phyloP scores from a whole-genome alignment of 2,113 vertebrate species.

The Hippocampus guttulatus region DNA sequence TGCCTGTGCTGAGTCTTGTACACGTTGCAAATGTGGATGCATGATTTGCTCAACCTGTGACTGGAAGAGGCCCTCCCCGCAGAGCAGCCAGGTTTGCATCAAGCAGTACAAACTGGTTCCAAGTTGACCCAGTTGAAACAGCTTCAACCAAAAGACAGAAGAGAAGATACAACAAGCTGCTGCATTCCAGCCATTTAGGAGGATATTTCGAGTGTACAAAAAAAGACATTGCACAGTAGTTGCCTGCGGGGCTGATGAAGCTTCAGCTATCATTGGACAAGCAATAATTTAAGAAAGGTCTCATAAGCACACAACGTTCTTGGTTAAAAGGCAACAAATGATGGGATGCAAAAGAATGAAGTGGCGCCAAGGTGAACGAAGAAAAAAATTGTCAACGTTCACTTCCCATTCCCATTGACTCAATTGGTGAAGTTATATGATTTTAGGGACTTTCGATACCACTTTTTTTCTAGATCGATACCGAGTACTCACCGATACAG shows the following conservation, averaged over 20 bases:
- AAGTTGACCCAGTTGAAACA: conserved; percentile 5
- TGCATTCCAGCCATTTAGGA: conserved; percentile 4
- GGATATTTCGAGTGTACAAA: not conserved
- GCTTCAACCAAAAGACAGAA: conserved; percentile 1
- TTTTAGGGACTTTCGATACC: too few species aligned
- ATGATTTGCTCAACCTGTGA: conserved; percentile 5
- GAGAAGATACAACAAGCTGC: not conserved
- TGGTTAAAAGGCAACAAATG: conserved; percentile 9
- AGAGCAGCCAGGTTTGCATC: not conserved
- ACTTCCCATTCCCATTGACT: too few species aligned
- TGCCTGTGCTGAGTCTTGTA: conserved; percentile 1
- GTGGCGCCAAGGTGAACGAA: too few species aligned
- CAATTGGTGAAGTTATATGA: too few species aligned
- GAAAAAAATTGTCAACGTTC: too few species aligned
- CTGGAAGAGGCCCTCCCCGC: conserved; percentile 1
- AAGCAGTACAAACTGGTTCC: not conserved
- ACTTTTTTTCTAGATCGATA: too few species aligned
- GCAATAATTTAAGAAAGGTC: not conserved
- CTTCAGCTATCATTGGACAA: not conserved
- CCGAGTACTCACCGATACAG: too few species aligned
- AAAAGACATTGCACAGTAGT: not conserved
- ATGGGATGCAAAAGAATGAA: not conserved
- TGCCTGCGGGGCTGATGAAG: conserved; percentile 8
- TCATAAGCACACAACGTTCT: not conserved
- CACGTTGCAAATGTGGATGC: conserved; percentile 14